Evolutionary conservation across 1,140 invertebrate species (phyloP), one percentile per base, ranked within the genome.

Genomic region (Batillaria attramentaria): DNA sequence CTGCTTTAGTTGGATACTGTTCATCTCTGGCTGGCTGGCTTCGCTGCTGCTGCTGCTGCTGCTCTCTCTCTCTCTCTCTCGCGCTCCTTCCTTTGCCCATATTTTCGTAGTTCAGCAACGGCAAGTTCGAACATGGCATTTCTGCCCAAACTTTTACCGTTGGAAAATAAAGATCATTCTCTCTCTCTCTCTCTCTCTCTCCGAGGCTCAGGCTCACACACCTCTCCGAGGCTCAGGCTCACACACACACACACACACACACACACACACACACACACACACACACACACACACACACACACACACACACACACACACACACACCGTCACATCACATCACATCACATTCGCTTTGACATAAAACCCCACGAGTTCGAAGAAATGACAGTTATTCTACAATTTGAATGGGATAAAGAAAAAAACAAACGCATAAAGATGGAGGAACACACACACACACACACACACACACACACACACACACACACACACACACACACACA

Each of bases 121-220:
- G 20, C n/a, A n/a, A 6, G 20, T 28, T 62, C 10, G 20, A 6
- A n/a, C n/a, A 6, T 62, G 6, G 20, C n/a, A n/a, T n/a, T 62
- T n/a, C n/a, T 62, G 6, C n/a, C n/a, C 57, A n/a, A 8, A 6
- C 57, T 28, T n/a, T 28, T n/a, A n/a, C 57, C 31, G 8, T 62
- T 5, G 6, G 5, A 10, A 18, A n/a, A 6, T 62, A 18, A 10
- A 8, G 20, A 5, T 10, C 24, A 8, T 62, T 62, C 57, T 62
- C 57, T 62, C 57, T 62, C 57, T 62, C 57, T 62, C 57, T 62
- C 57, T 62, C 57, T 62, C 57, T 62, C 57, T 62, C 8, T 62
- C 57, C 5, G 10, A 16, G 5, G 10, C 24, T n/a, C 8, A 16
- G n/a, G n/a, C n/a, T n/a, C n/a, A n/a, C n/a, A n/a, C n/a, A n/a